A percentile compares a stretch with the other conserved stretches of the same genome.
Evolutionary conservation across 2,113 vertebrate species (phyloP).

Genomic region (Thermophis baileyi): DNA sequence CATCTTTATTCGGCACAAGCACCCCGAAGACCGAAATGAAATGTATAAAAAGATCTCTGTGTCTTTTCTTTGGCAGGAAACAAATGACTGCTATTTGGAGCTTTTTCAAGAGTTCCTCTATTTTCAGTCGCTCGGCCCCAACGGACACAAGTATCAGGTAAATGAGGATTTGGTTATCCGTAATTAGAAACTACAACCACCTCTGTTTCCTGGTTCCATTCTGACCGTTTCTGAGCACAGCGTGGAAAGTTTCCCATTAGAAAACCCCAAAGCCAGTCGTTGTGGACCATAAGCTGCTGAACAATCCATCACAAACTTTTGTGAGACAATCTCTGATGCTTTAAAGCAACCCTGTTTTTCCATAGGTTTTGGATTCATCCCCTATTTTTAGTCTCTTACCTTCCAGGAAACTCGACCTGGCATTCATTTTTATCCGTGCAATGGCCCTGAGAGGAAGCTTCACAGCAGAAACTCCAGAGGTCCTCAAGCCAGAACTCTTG

Average conservation of each 20-base stretch:
- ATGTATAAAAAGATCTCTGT: too few relatives aligned
- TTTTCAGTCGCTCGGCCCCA: constrained; percentile 84
- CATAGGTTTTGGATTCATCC: not conserved
- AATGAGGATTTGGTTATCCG: not conserved
- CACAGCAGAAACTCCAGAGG: not conserved
- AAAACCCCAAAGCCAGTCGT: not conserved
- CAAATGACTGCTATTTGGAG: constrained; percentile 90
- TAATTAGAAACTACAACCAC: not conserved
- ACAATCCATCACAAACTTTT: not conserved
- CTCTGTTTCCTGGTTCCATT: not conserved
- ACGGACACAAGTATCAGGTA: constrained; percentile 88
- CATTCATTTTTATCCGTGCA: not conserved
- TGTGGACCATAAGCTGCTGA: not conserved
- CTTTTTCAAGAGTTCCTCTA: constrained; percentile 91
- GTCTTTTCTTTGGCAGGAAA: constrained; percentile 70
- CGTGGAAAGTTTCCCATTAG: not conserved
- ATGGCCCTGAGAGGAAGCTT: not conserved
- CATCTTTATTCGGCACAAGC: not conserved
- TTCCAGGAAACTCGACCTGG: not conserved
- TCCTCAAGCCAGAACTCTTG: too few relatives aligned
- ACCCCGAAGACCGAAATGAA: too few relatives aligned
- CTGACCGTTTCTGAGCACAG: too few relatives aligned
- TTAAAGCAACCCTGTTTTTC: not conserved
- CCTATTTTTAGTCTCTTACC: not conserved
- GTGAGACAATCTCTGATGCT: not conserved